Evolutionary conservation across 2,797 vertebrate species (phyloP), one percentile per base, ranked within the genome.

Genomic region (Amphiprion clarkii): DNA sequence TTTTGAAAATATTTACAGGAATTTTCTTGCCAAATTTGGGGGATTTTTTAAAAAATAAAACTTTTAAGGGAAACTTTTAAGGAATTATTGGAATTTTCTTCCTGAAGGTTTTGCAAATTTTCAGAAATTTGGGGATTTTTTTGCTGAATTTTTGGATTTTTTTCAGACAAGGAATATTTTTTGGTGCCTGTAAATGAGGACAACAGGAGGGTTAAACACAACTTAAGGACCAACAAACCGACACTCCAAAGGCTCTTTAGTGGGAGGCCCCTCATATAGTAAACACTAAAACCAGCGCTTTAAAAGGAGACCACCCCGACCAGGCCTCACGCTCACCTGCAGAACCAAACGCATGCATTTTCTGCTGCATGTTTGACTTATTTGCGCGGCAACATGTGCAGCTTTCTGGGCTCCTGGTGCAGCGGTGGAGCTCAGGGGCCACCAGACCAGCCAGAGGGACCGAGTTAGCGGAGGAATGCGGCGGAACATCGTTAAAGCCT

Each of bases 401-500:
- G 31, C 1, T 16, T 1, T 62, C 54, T 11, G 16, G 3, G 40
- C 13, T 44, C 14, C 13, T 3, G 42, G 23, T 10, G 54, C 8
- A 19, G 3, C 7, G 2, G 46, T 6, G 46, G 19, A 19, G 6
- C 19, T 79, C 78, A 74, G 89, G 75, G 89, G 88, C 90, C 87
- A 88, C 88, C 85, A 88, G 74, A 85, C 84, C 84, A 62, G 90
- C 84, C 91, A 95, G 94, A 94, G 94, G 93, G 94, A 88, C 93
- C 64, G 81, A 89, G 91, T 95, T 95, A 96, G 87, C 23, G 16
- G 57, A 92, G 94, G 95, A 95, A 96, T 95, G 94, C 94, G 67
- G 93, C 92, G 94, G 92, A 95, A 95, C 95, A 93, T 93, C 89
- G 93, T 95, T 94, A 95, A 95, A 94, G 88, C 84, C 86, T 86